Percentiles rank a stretch among this genome's conserved stretches.
These are phyloP conservation scores for Standfussiana lucernea DNA, from an alignment of 2,888 invertebrate species.

Conservation along the genomic window DNA sequence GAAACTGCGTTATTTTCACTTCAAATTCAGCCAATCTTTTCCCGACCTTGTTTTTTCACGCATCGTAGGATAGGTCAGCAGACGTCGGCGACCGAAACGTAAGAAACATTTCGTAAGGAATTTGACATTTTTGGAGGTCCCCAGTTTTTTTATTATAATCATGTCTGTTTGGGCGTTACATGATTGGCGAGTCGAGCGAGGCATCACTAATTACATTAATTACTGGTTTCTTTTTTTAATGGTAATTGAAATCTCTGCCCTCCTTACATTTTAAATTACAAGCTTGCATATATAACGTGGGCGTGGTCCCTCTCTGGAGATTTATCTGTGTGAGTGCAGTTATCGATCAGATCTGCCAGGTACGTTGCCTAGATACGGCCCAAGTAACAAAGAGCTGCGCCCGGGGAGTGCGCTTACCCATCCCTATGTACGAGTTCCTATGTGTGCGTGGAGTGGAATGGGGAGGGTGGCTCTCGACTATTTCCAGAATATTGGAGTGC, in stretches of 20 bases:
- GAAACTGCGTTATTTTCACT: not conserved
- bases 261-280: not conserved
- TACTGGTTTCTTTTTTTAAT: not conserved
- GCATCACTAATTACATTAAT: not conserved
- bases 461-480: not conserved
- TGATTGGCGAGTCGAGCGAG: not conserved
- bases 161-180: not conserved
- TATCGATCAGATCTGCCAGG: slow-evolving; percentile 38
- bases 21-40: not conserved
- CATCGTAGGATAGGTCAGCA: slow-evolving; percentile 37
- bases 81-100: not conserved
- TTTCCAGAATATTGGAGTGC: slow-evolving; percentile 15
- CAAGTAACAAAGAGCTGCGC: not conserved
- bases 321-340: slow-evolving; percentile 14
- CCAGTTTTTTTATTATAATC: not conserved
- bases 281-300: not conserved
- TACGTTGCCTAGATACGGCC: slow-evolving; percentile 22
- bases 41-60: not conserved
- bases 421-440: not conserved
- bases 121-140: not conserved
- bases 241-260: not conserved
- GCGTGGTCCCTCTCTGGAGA: not conserved
- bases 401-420: not conserved
- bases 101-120: not conserved
- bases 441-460: slow-evolving; percentile 5